A percentile compares a stretch with the other conserved stretches of the same genome.
phyloP scores from a whole-genome alignment of 2,113 vertebrate genomes.

The Nycticryphes semicollaris region DNA sequence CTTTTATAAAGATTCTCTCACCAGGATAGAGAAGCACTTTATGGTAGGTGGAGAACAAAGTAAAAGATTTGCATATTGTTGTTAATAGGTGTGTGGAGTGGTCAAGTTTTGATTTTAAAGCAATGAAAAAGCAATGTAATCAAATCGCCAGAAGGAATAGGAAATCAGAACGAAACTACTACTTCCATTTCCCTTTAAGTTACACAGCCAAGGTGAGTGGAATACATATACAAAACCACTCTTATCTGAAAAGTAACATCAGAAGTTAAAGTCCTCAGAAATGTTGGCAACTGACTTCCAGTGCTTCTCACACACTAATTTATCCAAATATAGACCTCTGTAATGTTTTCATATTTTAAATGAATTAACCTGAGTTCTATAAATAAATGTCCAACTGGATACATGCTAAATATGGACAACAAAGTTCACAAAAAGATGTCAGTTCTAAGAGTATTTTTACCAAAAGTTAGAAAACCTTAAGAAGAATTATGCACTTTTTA shows the following conservation, averaged over 20 bases:
- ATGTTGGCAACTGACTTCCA: background rate
- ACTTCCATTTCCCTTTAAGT: background rate
- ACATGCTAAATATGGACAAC: background rate
- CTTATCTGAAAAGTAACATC: background rate
- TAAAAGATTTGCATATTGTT: background rate
- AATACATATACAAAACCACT: background rate
- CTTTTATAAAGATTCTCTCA: background rate
- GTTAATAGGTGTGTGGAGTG: background rate
- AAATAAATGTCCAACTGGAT: background rate
- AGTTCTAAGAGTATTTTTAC: background rate
- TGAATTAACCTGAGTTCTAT: background rate
- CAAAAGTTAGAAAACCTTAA: background rate
- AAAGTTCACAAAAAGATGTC: background rate
- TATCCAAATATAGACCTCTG: background rate
- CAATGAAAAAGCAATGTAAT: background rate
- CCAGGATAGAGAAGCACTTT: background rate
- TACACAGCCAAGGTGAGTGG: background rate
- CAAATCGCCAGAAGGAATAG: background rate
- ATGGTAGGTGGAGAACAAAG: background rate
- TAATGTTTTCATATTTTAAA: background rate
- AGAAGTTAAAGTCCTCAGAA: background rate
- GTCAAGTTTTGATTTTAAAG: background rate
- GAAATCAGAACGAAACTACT: background rate
- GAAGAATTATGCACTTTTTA: background rate
- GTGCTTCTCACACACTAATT: background rate